Evolutionary conservation across 2,113 vertebrate species (phyloP).

Genomic region (sheep (Ovis aries)): DNA sequence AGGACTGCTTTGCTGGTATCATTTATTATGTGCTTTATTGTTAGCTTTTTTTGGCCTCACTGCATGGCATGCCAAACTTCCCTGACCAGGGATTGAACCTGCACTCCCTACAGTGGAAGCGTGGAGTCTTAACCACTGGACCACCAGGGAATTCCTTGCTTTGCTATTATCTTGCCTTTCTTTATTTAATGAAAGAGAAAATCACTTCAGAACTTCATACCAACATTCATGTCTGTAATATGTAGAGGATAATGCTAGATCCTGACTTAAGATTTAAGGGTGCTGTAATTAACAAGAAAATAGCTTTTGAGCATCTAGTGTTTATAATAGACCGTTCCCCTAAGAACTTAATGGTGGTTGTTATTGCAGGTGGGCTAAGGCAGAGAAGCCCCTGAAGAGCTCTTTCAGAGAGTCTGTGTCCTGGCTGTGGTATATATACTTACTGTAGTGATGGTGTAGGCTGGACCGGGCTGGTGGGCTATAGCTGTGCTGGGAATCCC

Average conservation of each 20-base stretch:
- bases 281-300: neutral
- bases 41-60: neutral
- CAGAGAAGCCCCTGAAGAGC: neutral
- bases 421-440: neutral
- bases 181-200: neutral
- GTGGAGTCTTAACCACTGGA: neutral
- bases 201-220: neutral
- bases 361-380: neutral
- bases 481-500: neutral
- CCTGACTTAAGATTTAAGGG: neutral
- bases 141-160: neutral
- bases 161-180: neutral
- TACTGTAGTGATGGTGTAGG: neutral
- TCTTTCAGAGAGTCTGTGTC: neutral
- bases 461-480: neutral
- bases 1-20: neutral
- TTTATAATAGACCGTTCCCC: neutral
- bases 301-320: neutral
- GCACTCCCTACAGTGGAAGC: neutral
- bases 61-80: neutral
- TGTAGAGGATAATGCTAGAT: neutral
- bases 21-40: neutral
- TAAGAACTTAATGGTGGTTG: neutral
- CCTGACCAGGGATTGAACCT: neutral
- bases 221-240: neutral